Evolutionary conservation across 2,888 invertebrate genomes (phyloP), one percentile per base, ranked within the genome.

Genomic region (Drosophila pseudotalamancana): DNA sequence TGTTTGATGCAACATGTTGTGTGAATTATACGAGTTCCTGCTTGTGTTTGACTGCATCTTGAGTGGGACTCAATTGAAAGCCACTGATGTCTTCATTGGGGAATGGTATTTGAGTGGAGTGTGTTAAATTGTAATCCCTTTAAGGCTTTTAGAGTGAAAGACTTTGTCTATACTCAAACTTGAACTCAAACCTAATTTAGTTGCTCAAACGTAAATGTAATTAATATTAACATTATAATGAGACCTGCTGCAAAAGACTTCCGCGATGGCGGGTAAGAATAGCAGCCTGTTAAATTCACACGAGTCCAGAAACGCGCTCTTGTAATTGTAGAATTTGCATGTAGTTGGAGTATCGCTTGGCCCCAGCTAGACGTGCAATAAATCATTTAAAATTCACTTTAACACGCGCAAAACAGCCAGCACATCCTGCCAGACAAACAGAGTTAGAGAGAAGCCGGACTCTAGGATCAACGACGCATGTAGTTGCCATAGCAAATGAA

Each of bases 331-430:
- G 29, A 12, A 43, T 43, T 43, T 43, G 43, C 43, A 43, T 43
- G 43, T 16, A 43, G 29, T 6, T 72, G 62, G 59, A 48, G 78
- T 68, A 69, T 68, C 60, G 35, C 42, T 49, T 25, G 32, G 37
- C 50, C 14, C 9, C 2, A 46, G 49, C 42, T 49, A 43, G 69
- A 81, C 49, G 63, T 65, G 72, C 57, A 77, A 84, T 87, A 87
- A 87, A 87, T 83, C 78, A 84, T 87, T 87, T 76, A 64, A 81
- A 77, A 84, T 77, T 84, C 75, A 77, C 74, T 83, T 80, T 86
- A 83, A 83, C 72, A 69, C 82, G 68, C 66, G 57, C 63, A 53
- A 54, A 60, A 48, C 60, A 65, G 50, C 48, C 54, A 66, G 53
- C 50, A 43, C 49, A 56, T 48, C 51, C 53, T 53, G 64, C 23